phyloP scores from a whole-genome alignment of 2,888 invertebrate genomes.

The Cepaea hortensis region DNA sequence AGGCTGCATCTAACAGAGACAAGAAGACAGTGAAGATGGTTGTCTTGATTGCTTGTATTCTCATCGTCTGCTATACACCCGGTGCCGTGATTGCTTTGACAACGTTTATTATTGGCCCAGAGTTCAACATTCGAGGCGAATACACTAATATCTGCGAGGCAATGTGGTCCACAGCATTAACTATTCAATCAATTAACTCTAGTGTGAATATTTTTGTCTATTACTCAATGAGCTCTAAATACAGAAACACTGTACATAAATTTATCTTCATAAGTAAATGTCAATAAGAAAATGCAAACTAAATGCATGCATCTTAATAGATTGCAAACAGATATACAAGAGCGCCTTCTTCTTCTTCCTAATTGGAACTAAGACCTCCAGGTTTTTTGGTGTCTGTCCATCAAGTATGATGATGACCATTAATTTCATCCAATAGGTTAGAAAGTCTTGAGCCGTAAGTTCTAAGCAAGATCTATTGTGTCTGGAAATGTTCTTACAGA shows the following conservation, averaged over 20 bases:
- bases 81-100: not conserved
- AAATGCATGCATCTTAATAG: no score
- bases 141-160: not conserved
- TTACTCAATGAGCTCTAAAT: constrained; percentile 25
- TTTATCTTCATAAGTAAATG: not conserved
- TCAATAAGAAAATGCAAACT: no score
- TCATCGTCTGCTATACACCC: constrained; percentile 9
- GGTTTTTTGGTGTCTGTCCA: no score
- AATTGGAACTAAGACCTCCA: no score
- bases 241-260: not conserved
- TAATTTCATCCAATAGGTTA: no score
- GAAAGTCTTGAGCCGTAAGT: no score
- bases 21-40: constrained; percentile 12
- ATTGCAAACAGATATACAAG: no score
- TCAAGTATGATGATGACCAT: no score
- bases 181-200: constrained; percentile 1
- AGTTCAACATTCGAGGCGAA: not conserved
- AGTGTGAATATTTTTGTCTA: constrained; percentile 21
- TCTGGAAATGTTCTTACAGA: no score
- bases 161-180: not conserved
- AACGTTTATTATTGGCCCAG: not conserved
- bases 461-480: no score
- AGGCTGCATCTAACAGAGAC: not conserved
- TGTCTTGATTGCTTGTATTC: not conserved
- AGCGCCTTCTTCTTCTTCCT: no score